Conservation (phyloP, 1,140 invertebrate species). For the Drosophila seguyi region DNA sequence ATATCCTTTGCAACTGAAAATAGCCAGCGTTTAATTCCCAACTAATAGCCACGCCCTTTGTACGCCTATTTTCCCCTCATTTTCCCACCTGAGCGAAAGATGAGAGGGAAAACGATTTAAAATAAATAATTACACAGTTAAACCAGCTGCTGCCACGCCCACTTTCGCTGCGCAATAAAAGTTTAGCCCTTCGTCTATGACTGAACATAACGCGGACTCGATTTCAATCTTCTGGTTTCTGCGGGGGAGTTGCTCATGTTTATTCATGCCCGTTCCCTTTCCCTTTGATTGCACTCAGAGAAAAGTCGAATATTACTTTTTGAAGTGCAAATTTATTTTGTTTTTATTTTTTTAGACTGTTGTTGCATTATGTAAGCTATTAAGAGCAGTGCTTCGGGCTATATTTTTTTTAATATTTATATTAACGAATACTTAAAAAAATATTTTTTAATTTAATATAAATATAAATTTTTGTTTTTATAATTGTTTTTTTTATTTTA, state of each 20-base stretch:
- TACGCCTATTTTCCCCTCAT: neutral
- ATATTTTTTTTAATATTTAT: too few relatives aligned
- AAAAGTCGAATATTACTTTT: neutral
- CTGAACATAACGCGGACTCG: conserved; percentile 54
- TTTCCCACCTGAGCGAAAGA: conserved; percentile 12
- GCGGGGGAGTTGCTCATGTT: conserved; percentile 63
- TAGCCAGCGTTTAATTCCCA: neutral
- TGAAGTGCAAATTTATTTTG: too few relatives aligned
- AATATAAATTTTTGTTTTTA: too few relatives aligned
- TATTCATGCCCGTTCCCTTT: conserved; percentile 41
- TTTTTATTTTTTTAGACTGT: too few relatives aligned
- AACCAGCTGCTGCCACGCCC: conserved; percentile 39
- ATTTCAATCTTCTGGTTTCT: conserved; percentile 59
- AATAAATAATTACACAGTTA: conserved; percentile 65
- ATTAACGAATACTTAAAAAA: too few relatives aligned
- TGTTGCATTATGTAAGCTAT: too few relatives aligned
- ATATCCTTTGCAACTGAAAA: neutral
- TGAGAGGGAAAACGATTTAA: conserved; percentile 58
- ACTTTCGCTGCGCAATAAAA: conserved; percentile 26
- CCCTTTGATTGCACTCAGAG: neutral
- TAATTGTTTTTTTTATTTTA: too few relatives aligned
- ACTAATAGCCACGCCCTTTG: conserved; percentile 22
- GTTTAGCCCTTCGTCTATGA: conserved; percentile 19
- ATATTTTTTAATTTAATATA: too few relatives aligned
- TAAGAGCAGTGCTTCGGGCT: too few relatives aligned